Percentiles rank a stretch among this genome's conserved stretches.
These are phyloP conservation scores for Misgurnus mizolepis DNA, from an alignment of 2,113 vertebrate genomes.

Conservation along the genomic window DNA sequence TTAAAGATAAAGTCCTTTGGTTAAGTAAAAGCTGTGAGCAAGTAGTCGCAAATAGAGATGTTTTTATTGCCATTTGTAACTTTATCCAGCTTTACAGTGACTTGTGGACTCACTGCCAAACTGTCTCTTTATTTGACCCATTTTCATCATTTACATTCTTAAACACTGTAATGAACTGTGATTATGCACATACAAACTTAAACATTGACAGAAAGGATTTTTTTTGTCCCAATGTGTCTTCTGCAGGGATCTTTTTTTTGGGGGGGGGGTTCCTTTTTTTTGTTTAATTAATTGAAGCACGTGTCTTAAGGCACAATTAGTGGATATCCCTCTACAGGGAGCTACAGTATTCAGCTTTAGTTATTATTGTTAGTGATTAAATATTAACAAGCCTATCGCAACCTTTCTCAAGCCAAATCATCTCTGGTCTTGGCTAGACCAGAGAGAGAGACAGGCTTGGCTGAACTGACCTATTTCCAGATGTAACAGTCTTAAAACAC, in stretches of 20 bases:
- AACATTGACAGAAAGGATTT: constrained; percentile 12
- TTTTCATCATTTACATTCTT: constrained; percentile 77
- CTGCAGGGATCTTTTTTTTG: constrained; percentile 32
- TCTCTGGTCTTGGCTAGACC: constrained; percentile 2
- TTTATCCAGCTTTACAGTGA: constrained; percentile 62
- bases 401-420: constrained; percentile 15
- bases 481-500: constrained; percentile 67
- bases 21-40: constrained; percentile 29
- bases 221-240: constrained; percentile 18
- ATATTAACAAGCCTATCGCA: constrained; percentile 54
- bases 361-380: constrained; percentile 44
- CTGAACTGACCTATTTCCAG: constrained; percentile 70
- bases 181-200: constrained; percentile 31
- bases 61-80: constrained; percentile 62
- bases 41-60: constrained; percentile 58
- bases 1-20: background rate
- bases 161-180: constrained; percentile 64
- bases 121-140: constrained; percentile 71
- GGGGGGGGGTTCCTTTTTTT: constrained; percentile 23
- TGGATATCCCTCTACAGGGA: background rate
- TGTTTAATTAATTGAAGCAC: constrained; percentile 53
- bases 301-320: constrained; percentile 41
- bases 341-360: constrained; percentile 3
- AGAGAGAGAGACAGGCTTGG: constrained; percentile 38
- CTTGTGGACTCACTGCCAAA: constrained; percentile 66